Evolutionary conservation across 2,888 invertebrate genomes (phyloP), one percentile per base, ranked within the genome.

Genomic region (Villa cingulata): DNA sequence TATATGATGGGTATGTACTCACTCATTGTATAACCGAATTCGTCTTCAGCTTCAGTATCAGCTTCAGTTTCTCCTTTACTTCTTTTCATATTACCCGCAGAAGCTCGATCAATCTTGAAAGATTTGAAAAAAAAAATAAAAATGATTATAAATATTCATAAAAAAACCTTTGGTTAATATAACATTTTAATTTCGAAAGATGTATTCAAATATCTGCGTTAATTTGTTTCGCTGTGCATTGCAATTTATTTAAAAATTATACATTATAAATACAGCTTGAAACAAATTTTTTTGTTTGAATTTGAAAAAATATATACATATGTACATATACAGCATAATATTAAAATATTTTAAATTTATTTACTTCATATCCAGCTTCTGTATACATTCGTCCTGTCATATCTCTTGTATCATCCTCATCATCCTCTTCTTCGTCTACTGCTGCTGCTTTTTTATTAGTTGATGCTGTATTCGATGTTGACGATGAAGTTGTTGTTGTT

Each of bases 21-120:
- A 92, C 92, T 83, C 64, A 74, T 74, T n/a, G 94, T 94, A 72
- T 95, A 95, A 48, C 92, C 94, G 68, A 81, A 95, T 60, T 87
- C 85, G 62, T 95, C 94, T 68, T 92, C 91, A 56, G 80, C 73
- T 59, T 94, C 94, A 15, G 80, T 76, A 62, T 94, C 91, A 0
- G 82, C 81, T 2, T 78, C 80, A 47, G 80, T 80, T 70, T 88
- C 88, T 57, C 81, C 80, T 70, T 78, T 82, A 54, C 76, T 77
- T 45, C 86, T 74, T 62, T 81, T 86, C 5, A 89, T 76, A 54
- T 88, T 87, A 1, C 83, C 91, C 1, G 91, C 91, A 60, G 90
- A 90, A 0, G 85, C 86, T 50, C 89, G 78, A 62, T 89, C 88
- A 62, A 91, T 90, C 88, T 91, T 64, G 58, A 18, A 5, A n/a